Base-by-base conservation (phyloP, 1,140 invertebrate species). In the Cyclargus thomasi region DNA sequence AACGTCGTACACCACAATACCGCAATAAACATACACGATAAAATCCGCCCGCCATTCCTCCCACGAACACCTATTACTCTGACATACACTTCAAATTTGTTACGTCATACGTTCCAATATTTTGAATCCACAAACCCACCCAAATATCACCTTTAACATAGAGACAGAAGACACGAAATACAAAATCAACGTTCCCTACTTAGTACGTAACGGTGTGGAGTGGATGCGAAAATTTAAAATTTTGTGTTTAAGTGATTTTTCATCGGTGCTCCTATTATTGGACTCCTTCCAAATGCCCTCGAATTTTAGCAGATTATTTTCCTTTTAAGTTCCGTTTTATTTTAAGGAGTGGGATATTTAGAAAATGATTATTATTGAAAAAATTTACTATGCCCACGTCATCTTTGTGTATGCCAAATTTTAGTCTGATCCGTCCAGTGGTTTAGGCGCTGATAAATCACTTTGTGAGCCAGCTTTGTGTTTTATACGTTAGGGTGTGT, bases 221-320 rank as follows among this genome's bases (percentile, higher is more conserved):
- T 75, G 85, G 84, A 87, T 76, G 83, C 79, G 79, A 81, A 88
- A 83, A 82, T 86, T 86, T 85, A 76, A 85, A 88, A 88, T 86
- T 88, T 88, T 74, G 76, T 86, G 79, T 86, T 84, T 86, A 88
- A 88, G 85, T 88, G 83, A 88, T 83, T 82, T 86, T 88, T 88
- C 84, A 85, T 88, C 83, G 78, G 77, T 72, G 76, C 74, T 81
- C 80, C 81, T 84, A 86, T 81, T 82, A 81, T 81, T 85, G 81
- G 79, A 68, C 64, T 64, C 74, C 63, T 75, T 77, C 79, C 78
- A 83, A 83, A 78, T 68, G 35, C 66, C 53, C 53, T 63, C 35
- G 11, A 23, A 57, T 65, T 53, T 62, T 67, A 36, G 55, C 63
- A 68, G 67, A 59, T 72, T 64, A 20, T 66, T 73, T 57, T 65